Evolutionary conservation across 2,113 vertebrate genomes (phyloP).

Genomic region (Condylura cristata): DNA sequence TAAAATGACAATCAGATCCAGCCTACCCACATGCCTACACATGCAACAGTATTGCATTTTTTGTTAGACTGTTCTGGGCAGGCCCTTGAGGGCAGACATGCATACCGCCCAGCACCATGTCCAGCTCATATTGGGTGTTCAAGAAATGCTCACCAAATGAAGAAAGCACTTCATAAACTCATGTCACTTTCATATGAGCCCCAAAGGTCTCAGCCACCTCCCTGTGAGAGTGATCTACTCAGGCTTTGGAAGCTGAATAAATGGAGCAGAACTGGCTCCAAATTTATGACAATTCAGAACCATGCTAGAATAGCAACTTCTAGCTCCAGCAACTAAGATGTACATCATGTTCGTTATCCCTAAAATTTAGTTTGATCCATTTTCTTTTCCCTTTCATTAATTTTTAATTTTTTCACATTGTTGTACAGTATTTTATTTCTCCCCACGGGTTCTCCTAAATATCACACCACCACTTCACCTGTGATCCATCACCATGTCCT

Average conservation of each 20-base stretch:
- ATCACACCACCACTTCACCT: too few species aligned
- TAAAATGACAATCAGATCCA: constrained; percentile 21
- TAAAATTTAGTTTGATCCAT: constrained; percentile 15
- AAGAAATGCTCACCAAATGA: not conserved
- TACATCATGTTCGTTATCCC: not conserved
- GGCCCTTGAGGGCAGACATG: not conserved
- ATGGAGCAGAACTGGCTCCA: not conserved
- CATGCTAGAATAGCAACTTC: not conserved
- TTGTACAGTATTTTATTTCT: too few species aligned
- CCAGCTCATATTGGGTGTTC: not conserved
- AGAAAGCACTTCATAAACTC: not conserved
- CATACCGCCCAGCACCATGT: not conserved
- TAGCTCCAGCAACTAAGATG: not conserved
- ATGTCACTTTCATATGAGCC: not conserved
- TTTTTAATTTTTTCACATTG: too few species aligned
- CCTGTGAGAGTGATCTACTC: not conserved
- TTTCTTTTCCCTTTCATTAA: too few species aligned
- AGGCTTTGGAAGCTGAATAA: not conserved
- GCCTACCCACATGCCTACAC: not conserved
- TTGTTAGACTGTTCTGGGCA: not conserved
- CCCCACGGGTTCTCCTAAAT: too few species aligned
- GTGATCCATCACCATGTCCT: too few species aligned
- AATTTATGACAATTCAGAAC: not conserved
- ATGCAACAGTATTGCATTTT: constrained; percentile 16
- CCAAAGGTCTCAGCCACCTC: not conserved